Evolutionary conservation across 1,140 invertebrate species (phyloP), one percentile per base, ranked within the genome.

Genomic region (Camponotus pennsylvanicus): DNA sequence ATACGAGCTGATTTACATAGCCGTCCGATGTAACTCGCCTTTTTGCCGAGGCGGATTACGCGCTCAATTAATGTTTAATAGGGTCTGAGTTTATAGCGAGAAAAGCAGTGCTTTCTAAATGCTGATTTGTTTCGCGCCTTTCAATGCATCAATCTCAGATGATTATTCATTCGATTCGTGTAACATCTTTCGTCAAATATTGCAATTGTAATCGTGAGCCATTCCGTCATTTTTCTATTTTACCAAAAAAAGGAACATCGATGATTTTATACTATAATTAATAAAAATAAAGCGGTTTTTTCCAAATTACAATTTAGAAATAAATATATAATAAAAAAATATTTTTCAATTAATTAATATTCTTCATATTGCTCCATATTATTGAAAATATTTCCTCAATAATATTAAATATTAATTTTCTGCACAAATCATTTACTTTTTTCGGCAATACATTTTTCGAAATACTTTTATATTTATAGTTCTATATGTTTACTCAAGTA

Each of bases 21-120:
- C 34, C 13, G 32, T 49, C 42, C 69, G 55, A 75, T 83, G 69
- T 83, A 73, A 83, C 55, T 73, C 73, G 45, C 45, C 40, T 76
- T 79, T 85, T 85, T 66, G 34, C 21, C 37, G 40, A 45, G 7
- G 49, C 42, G 61, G 34, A 77, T 52, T 79, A 79, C 83, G 63
- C 42, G 49, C 71, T 85, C 59, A 78, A 85, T 76, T 83, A 83
- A 83, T 75, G 55, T 63, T 73, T 45, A 75, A 75, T 59, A 40
- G 18, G 55, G 4, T 83, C 40, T 55, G 55, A 83, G 42, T 71
- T 75, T 75, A 83, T 75, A 40, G 69, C 42, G 69, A 63, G 40
- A 27, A 75, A 70, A 80, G 49, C 63, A 18, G 18, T 3, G 21
- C 49, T 70, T 71, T 34, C 42, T 13, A 18, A 11, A 61, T 40